Evolutionary conservation across 2,888 invertebrate species (phyloP).

Genomic region (Cataglyphis cursor): DNA sequence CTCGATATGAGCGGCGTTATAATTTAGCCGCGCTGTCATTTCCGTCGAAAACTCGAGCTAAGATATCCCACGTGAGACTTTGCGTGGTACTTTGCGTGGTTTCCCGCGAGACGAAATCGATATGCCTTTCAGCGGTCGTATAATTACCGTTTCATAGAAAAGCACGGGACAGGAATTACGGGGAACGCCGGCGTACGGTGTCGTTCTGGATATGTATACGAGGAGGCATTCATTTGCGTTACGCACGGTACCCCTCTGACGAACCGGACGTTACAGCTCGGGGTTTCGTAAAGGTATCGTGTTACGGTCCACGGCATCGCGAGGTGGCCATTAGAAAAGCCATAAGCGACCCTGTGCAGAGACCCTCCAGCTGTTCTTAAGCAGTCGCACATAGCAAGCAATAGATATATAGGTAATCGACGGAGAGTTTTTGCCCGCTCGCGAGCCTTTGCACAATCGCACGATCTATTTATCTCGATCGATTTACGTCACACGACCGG

Average conservation of each 20-base stretch:
- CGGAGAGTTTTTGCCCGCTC: not conserved
- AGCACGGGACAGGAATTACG: slow-evolving; percentile 59
- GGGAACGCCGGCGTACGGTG: not conserved
- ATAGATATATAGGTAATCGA: not conserved
- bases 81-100: slow-evolving; percentile 49
- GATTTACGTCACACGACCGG: slow-evolving; percentile 68
- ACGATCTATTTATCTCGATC: slow-evolving; percentile 41
- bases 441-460: slow-evolving; percentile 17
- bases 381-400: not conserved
- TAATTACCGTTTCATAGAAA: slow-evolving; percentile 69
- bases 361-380: slow-evolving; percentile 7
- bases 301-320: slow-evolving; percentile 76
- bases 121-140: slow-evolving; percentile 64
- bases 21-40: slow-evolving; percentile 24
- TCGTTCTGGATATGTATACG: slow-evolving; percentile 15
- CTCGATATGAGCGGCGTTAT: not conserved
- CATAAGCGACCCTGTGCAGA: slow-evolving; percentile 26
- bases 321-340: slow-evolving; percentile 72
- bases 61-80: slow-evolving; percentile 46
- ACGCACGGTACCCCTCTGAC: slow-evolving; percentile 4
- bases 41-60: slow-evolving; percentile 37
- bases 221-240: slow-evolving; percentile 51
- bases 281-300: slow-evolving; percentile 80
- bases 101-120: slow-evolving; percentile 69
- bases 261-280: slow-evolving; percentile 71